Conservation (phyloP, 2,888 invertebrate genomes). For the Sphaerophoria rueppellii region DNA sequence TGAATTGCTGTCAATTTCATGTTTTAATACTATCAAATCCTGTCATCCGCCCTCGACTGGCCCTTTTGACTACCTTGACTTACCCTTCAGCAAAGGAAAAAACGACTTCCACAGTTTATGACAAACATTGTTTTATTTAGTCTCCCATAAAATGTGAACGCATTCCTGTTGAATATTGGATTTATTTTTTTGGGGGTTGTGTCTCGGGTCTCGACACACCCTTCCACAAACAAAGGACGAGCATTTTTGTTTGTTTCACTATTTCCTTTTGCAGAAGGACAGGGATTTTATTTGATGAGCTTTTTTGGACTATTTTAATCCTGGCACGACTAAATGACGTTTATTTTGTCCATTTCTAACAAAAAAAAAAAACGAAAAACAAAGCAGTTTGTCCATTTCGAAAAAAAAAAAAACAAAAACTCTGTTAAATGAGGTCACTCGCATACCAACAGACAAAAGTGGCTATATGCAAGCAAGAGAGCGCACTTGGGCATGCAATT, state of each 20-base stretch:
- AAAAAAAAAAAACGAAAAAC: too few species aligned
- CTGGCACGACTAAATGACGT: constrained; percentile 17
- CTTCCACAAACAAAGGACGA: constrained; percentile 18
- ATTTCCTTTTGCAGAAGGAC: not conserved
- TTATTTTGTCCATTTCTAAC: constrained; percentile 6
- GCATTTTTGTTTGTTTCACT: constrained; percentile 22
- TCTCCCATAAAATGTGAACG: constrained; percentile 50
- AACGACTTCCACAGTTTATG: constrained; percentile 34
- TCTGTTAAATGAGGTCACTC: constrained; percentile 46
- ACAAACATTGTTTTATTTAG: constrained; percentile 27
- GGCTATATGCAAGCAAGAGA: constrained; percentile 43
- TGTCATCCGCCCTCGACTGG: not conserved
- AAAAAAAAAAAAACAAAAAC: constrained; percentile 13
- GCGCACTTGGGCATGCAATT: constrained; percentile 63
- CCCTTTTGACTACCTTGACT: not conserved
- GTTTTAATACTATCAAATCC: not conserved
- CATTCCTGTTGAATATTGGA: constrained; percentile 69
- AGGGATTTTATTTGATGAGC: not conserved
- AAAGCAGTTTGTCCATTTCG: constrained; percentile 5
- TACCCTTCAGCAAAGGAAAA: not conserved
- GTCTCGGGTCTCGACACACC: constrained; percentile 7
- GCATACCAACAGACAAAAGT: constrained; percentile 27
- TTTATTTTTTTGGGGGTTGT: constrained; percentile 17
- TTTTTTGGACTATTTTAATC: constrained; percentile 2
- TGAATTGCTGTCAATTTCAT: not conserved